Conservation (phyloP, 2,888 invertebrate species). For the Endotricha flammealis region DNA sequence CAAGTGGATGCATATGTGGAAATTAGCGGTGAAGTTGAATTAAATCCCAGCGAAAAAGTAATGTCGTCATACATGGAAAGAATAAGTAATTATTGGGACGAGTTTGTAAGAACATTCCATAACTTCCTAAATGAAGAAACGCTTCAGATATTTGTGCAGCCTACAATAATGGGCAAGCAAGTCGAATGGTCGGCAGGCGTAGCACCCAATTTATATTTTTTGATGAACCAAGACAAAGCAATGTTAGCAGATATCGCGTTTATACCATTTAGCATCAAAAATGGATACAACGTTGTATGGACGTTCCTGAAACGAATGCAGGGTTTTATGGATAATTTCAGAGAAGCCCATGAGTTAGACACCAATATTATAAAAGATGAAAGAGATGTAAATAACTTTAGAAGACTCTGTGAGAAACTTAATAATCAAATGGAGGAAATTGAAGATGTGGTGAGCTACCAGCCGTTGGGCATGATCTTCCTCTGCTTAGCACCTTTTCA, state of each 20-base stretch:
- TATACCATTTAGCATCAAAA: slow-evolving; percentile 76
- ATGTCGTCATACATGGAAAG: slow-evolving; percentile 78
- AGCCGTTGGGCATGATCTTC: slow-evolving; percentile 85
- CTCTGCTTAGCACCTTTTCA: slow-evolving; percentile 85
- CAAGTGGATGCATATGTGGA: slow-evolving; percentile 76
- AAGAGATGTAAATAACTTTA: slow-evolving; percentile 81
- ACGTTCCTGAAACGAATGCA: slow-evolving; percentile 82
- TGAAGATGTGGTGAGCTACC: slow-evolving; percentile 80
- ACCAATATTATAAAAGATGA: slow-evolving; percentile 80
- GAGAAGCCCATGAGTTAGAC: slow-evolving; percentile 83
- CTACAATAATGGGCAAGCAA: slow-evolving; percentile 89
- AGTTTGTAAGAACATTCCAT: slow-evolving; percentile 82
- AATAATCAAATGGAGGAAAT: slow-evolving; percentile 83
- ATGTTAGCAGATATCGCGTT: slow-evolving; percentile 75
- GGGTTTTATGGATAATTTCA: slow-evolving; percentile 81
- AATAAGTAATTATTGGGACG: slow-evolving; percentile 81
- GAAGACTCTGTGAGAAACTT: slow-evolving; percentile 82
- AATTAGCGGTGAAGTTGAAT: slow-evolving; percentile 50
- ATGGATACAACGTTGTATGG: slow-evolving; percentile 80
- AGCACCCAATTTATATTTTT: slow-evolving; percentile 83
- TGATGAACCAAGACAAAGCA: slow-evolving; percentile 82
- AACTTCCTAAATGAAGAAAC: slow-evolving; percentile 84
- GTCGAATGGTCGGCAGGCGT: slow-evolving; percentile 86
- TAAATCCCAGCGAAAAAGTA: slow-evolving; percentile 81
- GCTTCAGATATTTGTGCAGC: slow-evolving; percentile 87